Evolutionary conservation across 1,140 invertebrate species (phyloP).

Genomic region (Heliconius congener): DNA sequence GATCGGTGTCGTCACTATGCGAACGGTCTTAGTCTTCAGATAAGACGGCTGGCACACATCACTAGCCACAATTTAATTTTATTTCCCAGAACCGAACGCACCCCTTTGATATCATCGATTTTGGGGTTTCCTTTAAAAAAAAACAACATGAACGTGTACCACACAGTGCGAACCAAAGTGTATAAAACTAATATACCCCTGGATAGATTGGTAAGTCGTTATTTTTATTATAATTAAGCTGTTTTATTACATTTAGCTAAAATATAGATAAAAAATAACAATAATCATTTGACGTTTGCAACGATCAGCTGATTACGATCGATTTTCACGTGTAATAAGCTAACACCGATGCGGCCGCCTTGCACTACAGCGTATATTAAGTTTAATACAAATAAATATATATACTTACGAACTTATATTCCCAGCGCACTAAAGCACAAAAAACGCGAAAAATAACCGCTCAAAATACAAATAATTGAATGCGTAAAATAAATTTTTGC

Average conservation of each 20-base stretch:
- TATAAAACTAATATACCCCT: constrained; percentile 55
- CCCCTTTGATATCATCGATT: not conserved
- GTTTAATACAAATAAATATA: constrained; percentile 42
- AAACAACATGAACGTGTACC: constrained; percentile 62
- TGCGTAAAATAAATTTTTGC: constrained; percentile 4
- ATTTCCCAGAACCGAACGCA: constrained; percentile 11
- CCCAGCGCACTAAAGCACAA: constrained; percentile 65
- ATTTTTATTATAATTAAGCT: not conserved
- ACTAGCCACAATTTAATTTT: constrained; percentile 28
- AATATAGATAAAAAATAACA: constrained; percentile 23
- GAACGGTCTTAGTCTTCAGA: constrained; percentile 57
- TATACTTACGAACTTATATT: constrained; percentile 67
- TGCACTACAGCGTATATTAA: not conserved
- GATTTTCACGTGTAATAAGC: constrained; percentile 14
- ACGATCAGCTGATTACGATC: constrained; percentile 60
- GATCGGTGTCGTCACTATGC: constrained; percentile 67
- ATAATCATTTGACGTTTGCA: constrained; percentile 48
- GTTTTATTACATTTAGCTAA: constrained; percentile 13
- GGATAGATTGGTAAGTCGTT: constrained; percentile 32
- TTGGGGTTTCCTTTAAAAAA: constrained; percentile 33
- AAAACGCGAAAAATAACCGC: constrained; percentile 39
- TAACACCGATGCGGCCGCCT: not conserved
- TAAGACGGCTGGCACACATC: constrained; percentile 57
- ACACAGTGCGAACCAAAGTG: constrained; percentile 56
- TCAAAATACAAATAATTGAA: constrained; percentile 37